Percentiles rank a stretch among this genome's conserved stretches.
phyloP scores from a whole-genome alignment of 2,113 vertebrate species.

The Chloropsis cyanopogon region DNA sequence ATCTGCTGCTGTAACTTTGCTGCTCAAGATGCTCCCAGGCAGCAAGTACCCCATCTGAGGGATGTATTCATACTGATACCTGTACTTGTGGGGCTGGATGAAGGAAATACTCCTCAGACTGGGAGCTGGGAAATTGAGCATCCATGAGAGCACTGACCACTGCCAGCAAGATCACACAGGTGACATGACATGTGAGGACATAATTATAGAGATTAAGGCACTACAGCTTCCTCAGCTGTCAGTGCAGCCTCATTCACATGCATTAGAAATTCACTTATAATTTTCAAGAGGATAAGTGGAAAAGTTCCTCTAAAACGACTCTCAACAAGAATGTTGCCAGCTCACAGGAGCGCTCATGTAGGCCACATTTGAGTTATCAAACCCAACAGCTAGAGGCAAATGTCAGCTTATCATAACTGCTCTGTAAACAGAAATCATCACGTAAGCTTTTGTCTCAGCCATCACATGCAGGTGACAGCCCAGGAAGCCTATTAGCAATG shows the following conservation, averaged over 20 bases:
- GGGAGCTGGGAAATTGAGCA: neutral
- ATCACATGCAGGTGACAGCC: constrained; percentile 43
- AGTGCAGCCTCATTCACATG: neutral
- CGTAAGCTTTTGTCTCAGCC: constrained; percentile 22
- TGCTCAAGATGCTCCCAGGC: neutral
- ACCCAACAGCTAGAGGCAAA: constrained; percentile 42
- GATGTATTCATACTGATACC: neutral
- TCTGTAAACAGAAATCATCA: constrained; percentile 46
- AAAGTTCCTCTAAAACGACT: neutral
- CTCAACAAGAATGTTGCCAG: neutral
- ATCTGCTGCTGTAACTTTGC: neutral
- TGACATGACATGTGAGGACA: neutral
- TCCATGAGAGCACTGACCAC: rapidly evolving
- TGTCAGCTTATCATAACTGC: constrained; percentile 33
- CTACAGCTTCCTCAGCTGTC: neutral
- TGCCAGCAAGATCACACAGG: rapidly evolving
- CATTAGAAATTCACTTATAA: neutral
- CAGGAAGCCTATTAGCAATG: constrained; percentile 41
- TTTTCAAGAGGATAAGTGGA: neutral
- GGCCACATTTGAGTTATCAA: constrained; percentile 8
- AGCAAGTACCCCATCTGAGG: rapidly evolving
- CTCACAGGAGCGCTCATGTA: neutral
- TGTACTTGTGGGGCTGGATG: neutral
- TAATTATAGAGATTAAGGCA: neutral
- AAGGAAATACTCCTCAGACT: neutral